A percentile compares a stretch with the other conserved stretches of the same genome.
Evolutionary conservation across 2,888 invertebrate genomes (phyloP).

Genomic region (Caradrina kadenii): DNA sequence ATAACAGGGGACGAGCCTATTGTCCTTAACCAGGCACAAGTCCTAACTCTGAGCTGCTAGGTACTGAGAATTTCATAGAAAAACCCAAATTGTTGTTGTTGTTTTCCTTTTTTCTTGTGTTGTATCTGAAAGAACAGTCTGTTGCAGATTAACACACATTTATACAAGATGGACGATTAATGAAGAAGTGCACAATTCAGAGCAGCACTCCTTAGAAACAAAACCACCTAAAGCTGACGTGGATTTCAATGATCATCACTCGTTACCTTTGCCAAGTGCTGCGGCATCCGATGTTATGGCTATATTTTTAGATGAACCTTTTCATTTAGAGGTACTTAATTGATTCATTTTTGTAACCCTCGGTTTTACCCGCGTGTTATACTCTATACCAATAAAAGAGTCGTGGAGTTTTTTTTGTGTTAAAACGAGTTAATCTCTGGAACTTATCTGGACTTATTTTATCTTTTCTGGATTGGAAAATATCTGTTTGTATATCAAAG

Average conservation of each 20-base stretch:
- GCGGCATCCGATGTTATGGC: conserved; percentile 65
- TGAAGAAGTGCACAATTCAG: conserved; percentile 71
- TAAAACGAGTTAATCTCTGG: no score
- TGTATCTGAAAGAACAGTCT: not conserved
- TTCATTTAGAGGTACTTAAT: conserved; percentile 75
- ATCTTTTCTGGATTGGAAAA: no score
- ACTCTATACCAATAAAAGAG: no score
- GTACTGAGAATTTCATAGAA: no score
- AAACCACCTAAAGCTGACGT: conserved; percentile 55
- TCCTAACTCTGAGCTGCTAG: no score
- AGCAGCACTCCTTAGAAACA: conserved; percentile 56
- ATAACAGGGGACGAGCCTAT: no score
- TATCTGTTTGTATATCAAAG: no score
- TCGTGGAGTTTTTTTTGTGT: no score
- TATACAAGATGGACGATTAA: conserved; percentile 79
- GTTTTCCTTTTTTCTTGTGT: not conserved
- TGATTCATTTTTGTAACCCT: no score
- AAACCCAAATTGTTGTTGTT: not conserved
- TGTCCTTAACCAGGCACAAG: no score
- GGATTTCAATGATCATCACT: conserved; percentile 76
- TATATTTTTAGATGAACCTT: conserved; percentile 72
- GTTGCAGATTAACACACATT: conserved; percentile 76
- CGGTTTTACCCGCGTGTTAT: no score
- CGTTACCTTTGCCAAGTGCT: conserved; percentile 67
- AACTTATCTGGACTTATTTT: no score